Evolutionary conservation across 2,797 vertebrate genomes (phyloP), one percentile per base, ranked within the genome.

Genomic region (Rachycentron canadum): DNA sequence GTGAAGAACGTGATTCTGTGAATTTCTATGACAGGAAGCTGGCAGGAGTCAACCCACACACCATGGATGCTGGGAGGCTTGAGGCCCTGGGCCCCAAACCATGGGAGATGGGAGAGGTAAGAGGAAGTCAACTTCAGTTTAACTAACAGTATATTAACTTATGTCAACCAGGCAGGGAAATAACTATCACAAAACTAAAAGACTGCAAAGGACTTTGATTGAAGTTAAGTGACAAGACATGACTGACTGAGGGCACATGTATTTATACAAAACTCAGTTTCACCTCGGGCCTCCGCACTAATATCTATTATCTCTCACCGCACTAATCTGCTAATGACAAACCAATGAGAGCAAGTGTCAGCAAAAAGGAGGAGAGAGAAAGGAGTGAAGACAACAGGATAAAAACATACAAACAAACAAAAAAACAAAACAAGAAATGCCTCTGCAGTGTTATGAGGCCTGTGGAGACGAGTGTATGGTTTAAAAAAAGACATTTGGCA

Each of bases 1-100:
- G 21, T 53, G 75, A 59, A 57, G 81, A 68, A 74, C 61, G 53
- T 68, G 82, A 88, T 92, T 90, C 88, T 78, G 79, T 47, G 56
- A 86, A 90, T 93, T 95, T 93, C 89, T 93, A 94, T 92, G 77
- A 93, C 90, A 93, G 93, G 93, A 95, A 94, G 85, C 72, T 23
- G 10, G 57, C 76, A 91, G 84, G 88, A 93, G 83, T 91, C 87
- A 71, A 87, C 88, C 86, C 88, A 89, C 89, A 90, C 89, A 90
- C 82, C 86, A 77, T 90, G 90, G 90, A 93, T 91, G 89, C 85
- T 81, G 85, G 83, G 82, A 86, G 55, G 52, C 85, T 83, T 69
- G 89, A 89, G 85, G 85, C 80, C 83, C 73, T 40, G 77, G 73
- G 64, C 66, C 85, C 73, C 68, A 74, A n/a, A 80, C 74, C 26